Conservation (phyloP, 1,140 invertebrate genomes). For the Pseudomyrmex gracilis region DNA sequence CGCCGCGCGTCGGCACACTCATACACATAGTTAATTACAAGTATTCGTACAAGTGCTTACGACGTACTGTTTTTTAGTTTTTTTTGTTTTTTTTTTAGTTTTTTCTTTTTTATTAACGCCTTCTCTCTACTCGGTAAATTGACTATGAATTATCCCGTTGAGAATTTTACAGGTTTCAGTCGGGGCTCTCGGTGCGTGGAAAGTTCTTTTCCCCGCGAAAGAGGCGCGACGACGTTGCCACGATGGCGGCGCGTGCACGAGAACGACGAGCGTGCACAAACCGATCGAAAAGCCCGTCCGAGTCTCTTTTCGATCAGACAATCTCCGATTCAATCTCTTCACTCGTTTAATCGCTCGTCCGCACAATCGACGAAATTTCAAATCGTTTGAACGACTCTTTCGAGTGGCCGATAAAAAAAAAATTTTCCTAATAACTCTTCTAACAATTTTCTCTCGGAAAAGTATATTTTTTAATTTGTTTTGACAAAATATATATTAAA, state of each 20-base stretch:
- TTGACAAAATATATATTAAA: too few species aligned
- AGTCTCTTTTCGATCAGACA: neutral
- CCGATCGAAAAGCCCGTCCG: neutral
- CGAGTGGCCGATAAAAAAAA: too few species aligned
- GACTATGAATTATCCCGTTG: constrained; percentile 84
- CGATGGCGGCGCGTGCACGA: constrained; percentile 7
- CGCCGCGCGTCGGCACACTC: constrained; percentile 63
- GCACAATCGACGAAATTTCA: neutral
- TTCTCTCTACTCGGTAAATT: constrained; percentile 82
- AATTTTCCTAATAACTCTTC: too few species aligned
- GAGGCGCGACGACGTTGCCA: constrained; percentile 6
- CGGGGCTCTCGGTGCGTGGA: constrained; percentile 69
- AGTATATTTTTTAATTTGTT: too few species aligned
- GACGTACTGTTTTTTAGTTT: constrained; percentile 69
- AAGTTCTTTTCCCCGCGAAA: constrained; percentile 17
- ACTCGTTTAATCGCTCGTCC: neutral
- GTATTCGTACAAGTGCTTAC: constrained; percentile 76
- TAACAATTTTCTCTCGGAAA: too few species aligned
- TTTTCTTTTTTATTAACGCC: neutral
- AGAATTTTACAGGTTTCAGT: constrained; percentile 84
- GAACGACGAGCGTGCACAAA: neutral
- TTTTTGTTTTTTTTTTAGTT: constrained; percentile 8
- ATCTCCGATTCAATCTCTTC: neutral
- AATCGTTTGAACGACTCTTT: too few species aligned
- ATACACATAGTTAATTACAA: constrained; percentile 72